These are phyloP conservation scores for Lanistes nyassanus DNA, from an alignment of 1,140 invertebrate genomes.

Conservation along the genomic window DNA sequence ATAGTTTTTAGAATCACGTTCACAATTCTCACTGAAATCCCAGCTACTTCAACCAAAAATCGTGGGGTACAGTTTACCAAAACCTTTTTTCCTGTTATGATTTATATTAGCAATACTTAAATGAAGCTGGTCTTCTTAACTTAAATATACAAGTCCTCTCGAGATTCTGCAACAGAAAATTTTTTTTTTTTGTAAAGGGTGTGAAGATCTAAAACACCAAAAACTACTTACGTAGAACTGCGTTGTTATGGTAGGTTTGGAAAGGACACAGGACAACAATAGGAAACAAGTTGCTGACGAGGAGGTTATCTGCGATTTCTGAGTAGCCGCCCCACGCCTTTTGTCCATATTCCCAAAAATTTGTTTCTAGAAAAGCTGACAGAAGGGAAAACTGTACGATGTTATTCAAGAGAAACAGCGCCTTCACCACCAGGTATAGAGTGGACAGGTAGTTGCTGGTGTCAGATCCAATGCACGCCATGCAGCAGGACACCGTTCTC, in stretches of 20 bases:
- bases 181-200: no score
- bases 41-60: no score
- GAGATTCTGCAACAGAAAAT: no score
- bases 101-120: no score
- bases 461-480: constrained; percentile 61
- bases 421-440: constrained; percentile 65
- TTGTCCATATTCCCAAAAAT: constrained; percentile 55
- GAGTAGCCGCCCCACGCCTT: constrained; percentile 39
- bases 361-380: constrained; percentile 54
- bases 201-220: no score
- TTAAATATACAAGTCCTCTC: no score
- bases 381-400: constrained; percentile 60
- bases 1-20: no score
- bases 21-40: no score
- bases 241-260: constrained; percentile 63
- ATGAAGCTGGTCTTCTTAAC: no score
- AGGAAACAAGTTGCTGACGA: constrained; percentile 59
- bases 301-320: constrained; percentile 33
- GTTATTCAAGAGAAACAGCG: constrained; percentile 55
- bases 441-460: constrained; percentile 69
- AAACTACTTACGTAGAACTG: no score
- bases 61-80: no score
- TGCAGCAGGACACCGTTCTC: constrained; percentile 30
- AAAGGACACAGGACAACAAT: constrained; percentile 70
- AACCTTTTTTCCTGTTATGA: no score